Conservation (phyloP, 1,140 invertebrate genomes). For the Oryzaephilus surinamensis region DNA sequence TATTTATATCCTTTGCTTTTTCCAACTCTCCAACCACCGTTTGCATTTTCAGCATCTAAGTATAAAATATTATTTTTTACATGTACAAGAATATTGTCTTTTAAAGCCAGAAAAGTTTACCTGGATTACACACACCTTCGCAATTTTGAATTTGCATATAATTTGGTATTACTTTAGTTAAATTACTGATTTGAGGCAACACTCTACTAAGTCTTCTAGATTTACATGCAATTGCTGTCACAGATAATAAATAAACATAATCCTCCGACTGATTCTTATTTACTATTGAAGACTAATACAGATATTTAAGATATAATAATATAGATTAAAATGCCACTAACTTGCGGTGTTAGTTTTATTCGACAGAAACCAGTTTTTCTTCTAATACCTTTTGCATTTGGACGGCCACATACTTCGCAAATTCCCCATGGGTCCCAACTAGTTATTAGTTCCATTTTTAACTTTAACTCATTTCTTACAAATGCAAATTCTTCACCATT, state of each 20-base stretch:
- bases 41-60: constrained; percentile 29
- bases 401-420: constrained; percentile 31
- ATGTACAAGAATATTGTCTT: constrained; percentile 1
- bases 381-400: constrained; percentile 23
- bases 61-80: constrained; percentile 1
- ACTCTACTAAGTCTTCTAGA: constrained; percentile 35
- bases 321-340: too few species aligned
- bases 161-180: constrained; percentile 39
- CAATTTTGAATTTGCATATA: constrained; percentile 40
- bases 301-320: too few species aligned
- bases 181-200: constrained; percentile 38
- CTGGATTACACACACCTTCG: constrained; percentile 32
- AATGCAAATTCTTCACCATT: constrained; percentile 24
- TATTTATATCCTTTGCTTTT: constrained; percentile 40
- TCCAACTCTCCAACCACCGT: constrained; percentile 33
- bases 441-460: constrained; percentile 29
- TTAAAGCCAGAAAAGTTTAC: constrained; percentile 8
- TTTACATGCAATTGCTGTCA: constrained; percentile 31
- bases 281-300: too few species aligned
- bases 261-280: not conserved
- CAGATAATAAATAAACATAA: constrained; percentile 2
- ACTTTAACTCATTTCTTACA: constrained; percentile 24
- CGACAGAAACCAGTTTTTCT: constrained; percentile 30
- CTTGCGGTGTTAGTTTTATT: constrained; percentile 3
- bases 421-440: constrained; percentile 31